Conservation (phyloP, 2,888 invertebrate species). For the Chrysomela aeneicollis region DNA sequence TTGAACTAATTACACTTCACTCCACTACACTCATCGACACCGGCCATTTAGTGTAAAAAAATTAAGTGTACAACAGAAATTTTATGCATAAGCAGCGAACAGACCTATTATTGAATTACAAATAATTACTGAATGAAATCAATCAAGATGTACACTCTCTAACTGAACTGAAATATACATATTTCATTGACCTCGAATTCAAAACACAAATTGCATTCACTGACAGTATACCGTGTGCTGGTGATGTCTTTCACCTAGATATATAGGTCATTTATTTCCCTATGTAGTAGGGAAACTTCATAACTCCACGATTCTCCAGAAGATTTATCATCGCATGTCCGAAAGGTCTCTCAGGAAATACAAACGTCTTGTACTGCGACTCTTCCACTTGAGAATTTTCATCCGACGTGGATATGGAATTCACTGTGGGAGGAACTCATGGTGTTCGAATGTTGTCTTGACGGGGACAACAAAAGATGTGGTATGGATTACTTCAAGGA, state of each 20-base stretch:
- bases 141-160: too few relatives aligned
- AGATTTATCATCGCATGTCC: slow-evolving; percentile 27
- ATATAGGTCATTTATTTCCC: background rate
- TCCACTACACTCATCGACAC: too few relatives aligned
- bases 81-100: too few relatives aligned
- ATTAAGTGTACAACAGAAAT: too few relatives aligned
- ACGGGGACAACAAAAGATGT: background rate
- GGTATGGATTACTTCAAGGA: too few relatives aligned
- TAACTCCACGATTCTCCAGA: slow-evolving; percentile 16
- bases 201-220: too few relatives aligned
- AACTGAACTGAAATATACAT: too few relatives aligned
- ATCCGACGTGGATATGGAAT: background rate
- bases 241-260: background rate
- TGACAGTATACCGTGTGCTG: background rate
- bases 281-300: slow-evolving; percentile 14
- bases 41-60: too few relatives aligned
- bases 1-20: too few relatives aligned
- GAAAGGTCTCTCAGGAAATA: slow-evolving; percentile 14
- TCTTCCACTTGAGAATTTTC: background rate
- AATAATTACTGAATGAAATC: too few relatives aligned
- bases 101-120: too few relatives aligned
- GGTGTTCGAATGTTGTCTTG: background rate
- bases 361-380: slow-evolving; percentile 7
- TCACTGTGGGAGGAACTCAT: background rate
- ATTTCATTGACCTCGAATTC: too few relatives aligned